A percentile compares a stretch with the other conserved stretches of the same genome.
Evolutionary conservation across 2,113 vertebrate genomes (phyloP).

Genomic region (Arizona elegans): DNA sequence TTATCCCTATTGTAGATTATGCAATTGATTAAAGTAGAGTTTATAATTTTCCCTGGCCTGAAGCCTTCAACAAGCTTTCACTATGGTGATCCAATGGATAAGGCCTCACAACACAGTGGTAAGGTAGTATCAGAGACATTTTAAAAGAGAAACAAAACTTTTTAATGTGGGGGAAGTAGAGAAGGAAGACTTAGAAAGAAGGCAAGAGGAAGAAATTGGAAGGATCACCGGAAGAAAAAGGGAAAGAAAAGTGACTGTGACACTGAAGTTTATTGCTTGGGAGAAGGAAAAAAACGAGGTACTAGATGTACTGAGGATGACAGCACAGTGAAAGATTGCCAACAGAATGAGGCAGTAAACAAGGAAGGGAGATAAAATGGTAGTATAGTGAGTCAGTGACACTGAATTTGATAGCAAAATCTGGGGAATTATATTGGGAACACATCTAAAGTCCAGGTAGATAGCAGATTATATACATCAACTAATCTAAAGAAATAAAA

Average conservation of each 20-base stretch:
- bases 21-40: background rate
- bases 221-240: background rate
- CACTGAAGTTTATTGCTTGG: background rate
- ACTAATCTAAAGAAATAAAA: background rate
- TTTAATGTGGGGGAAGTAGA: background rate
- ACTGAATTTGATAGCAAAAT: background rate
- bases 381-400: background rate
- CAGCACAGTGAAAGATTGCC: background rate
- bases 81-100: background rate
- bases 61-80: background rate
- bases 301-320: background rate
- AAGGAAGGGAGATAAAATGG: background rate
- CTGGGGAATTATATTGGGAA: background rate
- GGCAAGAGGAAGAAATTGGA: background rate
- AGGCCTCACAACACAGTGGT: background rate
- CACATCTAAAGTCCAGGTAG: background rate
- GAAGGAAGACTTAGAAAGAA: background rate
- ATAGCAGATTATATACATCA: background rate
- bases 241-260: background rate
- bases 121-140: background rate
- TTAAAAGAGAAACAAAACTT: background rate
- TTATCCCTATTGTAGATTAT: background rate
- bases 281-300: background rate
- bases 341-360: background rate
- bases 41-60: background rate